A percentile compares a stretch with the other conserved stretches of the same genome.
Conservation (phyloP, 2,888 invertebrate species). For the Dryococelus australis region DNA sequence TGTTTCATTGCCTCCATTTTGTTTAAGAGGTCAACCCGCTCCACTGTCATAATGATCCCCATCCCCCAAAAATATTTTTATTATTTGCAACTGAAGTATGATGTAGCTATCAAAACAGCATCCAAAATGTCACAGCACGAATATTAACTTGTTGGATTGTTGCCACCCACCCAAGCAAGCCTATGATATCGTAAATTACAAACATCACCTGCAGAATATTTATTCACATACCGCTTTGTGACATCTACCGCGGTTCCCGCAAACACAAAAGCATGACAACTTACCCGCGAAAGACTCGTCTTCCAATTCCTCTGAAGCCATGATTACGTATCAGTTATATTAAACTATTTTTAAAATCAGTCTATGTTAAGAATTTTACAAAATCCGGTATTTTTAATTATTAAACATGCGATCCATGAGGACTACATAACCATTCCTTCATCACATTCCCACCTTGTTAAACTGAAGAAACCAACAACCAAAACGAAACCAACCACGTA, state of each 20-base stretch:
- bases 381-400: neutral
- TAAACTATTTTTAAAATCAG: neutral
- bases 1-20: slow-evolving; percentile 81
- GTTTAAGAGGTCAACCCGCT: slow-evolving; percentile 76
- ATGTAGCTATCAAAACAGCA: neutral
- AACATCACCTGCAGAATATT: neutral
- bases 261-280: slow-evolving; percentile 57
- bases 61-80: slow-evolving; percentile 52
- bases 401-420: neutral
- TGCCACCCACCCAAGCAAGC: neutral
- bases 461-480: slow-evolving; percentile 4
- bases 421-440: neutral
- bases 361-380: neutral
- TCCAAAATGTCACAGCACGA: neutral
- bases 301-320: slow-evolving; percentile 90
- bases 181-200: neutral
- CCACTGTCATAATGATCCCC: slow-evolving; percentile 63
- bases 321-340: slow-evolving; percentile 53
- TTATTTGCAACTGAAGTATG: slow-evolving; percentile 39
- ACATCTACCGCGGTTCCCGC: slow-evolving; percentile 42
- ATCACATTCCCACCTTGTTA: slow-evolving; percentile 7
- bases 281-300: slow-evolving; percentile 88
- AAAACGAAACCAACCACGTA: slow-evolving; percentile 13
- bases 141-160: slow-evolving; percentile 11
- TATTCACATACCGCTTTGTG: slow-evolving; percentile 8